These are phyloP conservation scores for Leptopilina syphax DNA, from an alignment of 2,888 invertebrate species.

Conservation along the genomic window DNA sequence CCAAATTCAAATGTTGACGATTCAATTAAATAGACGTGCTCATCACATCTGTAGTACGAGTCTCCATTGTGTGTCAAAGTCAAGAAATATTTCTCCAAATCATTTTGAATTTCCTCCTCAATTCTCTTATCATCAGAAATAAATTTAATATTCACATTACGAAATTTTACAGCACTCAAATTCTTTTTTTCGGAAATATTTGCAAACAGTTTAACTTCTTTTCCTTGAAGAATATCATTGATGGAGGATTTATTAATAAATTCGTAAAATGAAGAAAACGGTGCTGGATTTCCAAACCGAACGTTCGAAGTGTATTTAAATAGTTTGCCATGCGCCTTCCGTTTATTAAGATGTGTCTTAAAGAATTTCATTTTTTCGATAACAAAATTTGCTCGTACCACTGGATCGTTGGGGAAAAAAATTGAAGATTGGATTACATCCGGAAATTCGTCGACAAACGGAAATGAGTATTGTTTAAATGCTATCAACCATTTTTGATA, in stretches of 20 bases:
- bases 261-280: neutral
- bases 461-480: neutral
- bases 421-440: neutral
- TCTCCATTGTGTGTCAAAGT: neutral
- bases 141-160: neutral
- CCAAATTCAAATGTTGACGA: neutral
- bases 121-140: neutral
- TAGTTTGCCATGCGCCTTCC: neutral
- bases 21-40: neutral
- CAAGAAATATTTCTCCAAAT: neutral
- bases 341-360: neutral
- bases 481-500: neutral
- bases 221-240: neutral
- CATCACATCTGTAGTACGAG: neutral
- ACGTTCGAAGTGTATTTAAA: neutral
- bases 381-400: neutral
- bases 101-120: neutral
- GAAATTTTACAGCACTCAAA: neutral
- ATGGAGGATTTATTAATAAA: neutral
- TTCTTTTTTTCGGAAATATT: neutral
- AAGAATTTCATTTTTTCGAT: neutral
- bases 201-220: neutral
- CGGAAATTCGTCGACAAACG: neutral
- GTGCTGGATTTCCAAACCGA: neutral
- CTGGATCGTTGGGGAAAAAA: neutral